Evolutionary conservation across 2,113 vertebrate genomes (phyloP).

Genomic region (Clarias magur): DNA sequence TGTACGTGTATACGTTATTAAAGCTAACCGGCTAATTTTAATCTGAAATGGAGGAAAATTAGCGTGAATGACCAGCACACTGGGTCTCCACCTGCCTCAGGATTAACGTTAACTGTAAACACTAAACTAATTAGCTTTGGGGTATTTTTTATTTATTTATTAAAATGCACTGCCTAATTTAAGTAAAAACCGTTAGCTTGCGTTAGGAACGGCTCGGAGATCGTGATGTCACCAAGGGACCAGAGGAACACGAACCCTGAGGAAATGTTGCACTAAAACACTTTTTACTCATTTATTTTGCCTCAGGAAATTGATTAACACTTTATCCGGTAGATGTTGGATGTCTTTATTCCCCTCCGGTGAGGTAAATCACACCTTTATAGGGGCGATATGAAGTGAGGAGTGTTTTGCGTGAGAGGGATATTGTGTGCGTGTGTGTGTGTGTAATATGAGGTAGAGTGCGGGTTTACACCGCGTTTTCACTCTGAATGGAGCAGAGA

Average conservation of each 20-base stretch:
- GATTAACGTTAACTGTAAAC: background rate
- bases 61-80: background rate
- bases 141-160: background rate
- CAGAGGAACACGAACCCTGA: background rate
- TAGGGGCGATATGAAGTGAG: background rate
- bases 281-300: background rate
- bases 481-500: slow-evolving; percentile 23
- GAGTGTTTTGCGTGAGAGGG: background rate
- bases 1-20: background rate
- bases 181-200: background rate
- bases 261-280: background rate
- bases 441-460: background rate
- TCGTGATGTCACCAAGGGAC: background rate
- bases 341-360: background rate
- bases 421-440: background rate
- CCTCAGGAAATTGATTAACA: background rate
- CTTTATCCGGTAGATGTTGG: background rate
- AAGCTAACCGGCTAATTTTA: background rate
- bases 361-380: no score
- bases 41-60: background rate
- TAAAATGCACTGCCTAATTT: background rate
- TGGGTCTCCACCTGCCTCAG: background rate
- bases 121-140: background rate
- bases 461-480: background rate
- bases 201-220: background rate